Percentiles rank a stretch among this genome's conserved stretches.
These are phyloP conservation scores for Dromococcyx pavoninus DNA, from an alignment of 2,797 vertebrate species.

Conservation along the genomic window DNA sequence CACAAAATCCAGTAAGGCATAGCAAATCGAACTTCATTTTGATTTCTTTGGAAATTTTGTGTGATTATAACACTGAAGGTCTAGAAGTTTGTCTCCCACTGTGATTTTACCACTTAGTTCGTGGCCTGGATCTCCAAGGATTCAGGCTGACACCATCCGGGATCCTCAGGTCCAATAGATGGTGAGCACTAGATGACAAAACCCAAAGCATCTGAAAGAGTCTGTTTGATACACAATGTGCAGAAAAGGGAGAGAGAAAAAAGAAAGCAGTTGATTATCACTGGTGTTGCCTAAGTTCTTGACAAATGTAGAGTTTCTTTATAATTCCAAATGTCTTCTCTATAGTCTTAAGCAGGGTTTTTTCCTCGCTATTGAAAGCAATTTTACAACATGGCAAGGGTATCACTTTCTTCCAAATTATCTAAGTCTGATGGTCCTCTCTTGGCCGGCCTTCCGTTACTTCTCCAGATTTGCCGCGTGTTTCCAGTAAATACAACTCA, in stretches of 20 bases:
- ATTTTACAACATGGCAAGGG: not conserved
- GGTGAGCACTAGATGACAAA: not conserved
- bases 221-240: too few species aligned
- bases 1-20: not conserved
- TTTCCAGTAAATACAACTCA: not conserved
- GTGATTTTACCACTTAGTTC: not conserved
- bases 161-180: not conserved
- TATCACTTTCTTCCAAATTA: not conserved
- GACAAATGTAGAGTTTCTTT: not conserved
- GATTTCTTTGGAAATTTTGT: not conserved
- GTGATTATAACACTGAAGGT: not conserved
- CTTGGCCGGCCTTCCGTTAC: not conserved
- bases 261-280: accelerated
- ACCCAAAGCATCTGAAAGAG: not conserved
- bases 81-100: not conserved
- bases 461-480: not conserved
- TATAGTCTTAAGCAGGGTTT: not conserved
- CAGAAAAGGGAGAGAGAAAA: not conserved
- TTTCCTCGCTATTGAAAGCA: not conserved
- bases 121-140: not conserved
- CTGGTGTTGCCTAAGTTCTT: not conserved
- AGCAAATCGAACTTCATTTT: not conserved
- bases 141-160: accelerated
- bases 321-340: not conserved
- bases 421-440: not conserved